These are phyloP conservation scores for Eumeta japonica DNA, from an alignment of 1,140 invertebrate species.

Conservation along the genomic window DNA sequence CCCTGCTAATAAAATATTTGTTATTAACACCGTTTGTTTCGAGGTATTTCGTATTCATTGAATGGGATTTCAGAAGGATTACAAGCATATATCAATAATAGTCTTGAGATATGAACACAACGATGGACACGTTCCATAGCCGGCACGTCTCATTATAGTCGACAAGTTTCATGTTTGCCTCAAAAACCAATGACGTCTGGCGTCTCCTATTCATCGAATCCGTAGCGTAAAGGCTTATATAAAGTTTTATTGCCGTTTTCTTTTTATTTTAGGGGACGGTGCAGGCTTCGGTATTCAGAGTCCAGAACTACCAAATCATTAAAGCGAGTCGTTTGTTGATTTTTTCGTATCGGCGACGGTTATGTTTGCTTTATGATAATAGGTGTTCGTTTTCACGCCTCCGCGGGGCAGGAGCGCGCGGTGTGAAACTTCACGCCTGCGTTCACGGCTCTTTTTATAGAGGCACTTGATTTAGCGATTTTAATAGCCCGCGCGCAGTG, in stretches of 20 bases:
- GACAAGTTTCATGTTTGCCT: too few relatives aligned
- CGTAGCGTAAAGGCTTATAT: too few relatives aligned
- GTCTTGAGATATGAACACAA: too few relatives aligned
- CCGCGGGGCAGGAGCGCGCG: conserved; percentile 28
- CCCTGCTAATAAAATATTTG: too few relatives aligned
- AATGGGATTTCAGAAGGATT: too few relatives aligned
- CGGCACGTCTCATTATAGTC: too few relatives aligned
- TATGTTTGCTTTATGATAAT: conserved; percentile 56
- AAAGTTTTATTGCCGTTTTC: conserved; percentile 44
- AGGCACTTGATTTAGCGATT: conserved; percentile 45
- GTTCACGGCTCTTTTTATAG: conserved; percentile 45
- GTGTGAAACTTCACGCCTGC: conserved; percentile 54
- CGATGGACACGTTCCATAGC: too few relatives aligned
- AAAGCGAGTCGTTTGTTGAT: conserved; percentile 46
- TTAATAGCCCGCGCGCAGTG: conserved; percentile 33
- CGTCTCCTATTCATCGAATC: too few relatives aligned
- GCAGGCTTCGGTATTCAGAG: conserved; percentile 49
- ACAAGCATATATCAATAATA: too few relatives aligned
- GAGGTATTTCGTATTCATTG: too few relatives aligned
- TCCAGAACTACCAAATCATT: conserved; percentile 46
- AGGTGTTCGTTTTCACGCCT: conserved; percentile 43
- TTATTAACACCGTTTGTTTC: too few relatives aligned
- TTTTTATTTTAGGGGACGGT: conserved; percentile 29
- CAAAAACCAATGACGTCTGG: too few relatives aligned
- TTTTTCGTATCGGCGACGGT: conserved; percentile 31